A percentile compares a stretch with the other conserved stretches of the same genome.
Evolutionary conservation across 2,888 invertebrate genomes (phyloP).

Genomic region (Mermis nigrescens): DNA sequence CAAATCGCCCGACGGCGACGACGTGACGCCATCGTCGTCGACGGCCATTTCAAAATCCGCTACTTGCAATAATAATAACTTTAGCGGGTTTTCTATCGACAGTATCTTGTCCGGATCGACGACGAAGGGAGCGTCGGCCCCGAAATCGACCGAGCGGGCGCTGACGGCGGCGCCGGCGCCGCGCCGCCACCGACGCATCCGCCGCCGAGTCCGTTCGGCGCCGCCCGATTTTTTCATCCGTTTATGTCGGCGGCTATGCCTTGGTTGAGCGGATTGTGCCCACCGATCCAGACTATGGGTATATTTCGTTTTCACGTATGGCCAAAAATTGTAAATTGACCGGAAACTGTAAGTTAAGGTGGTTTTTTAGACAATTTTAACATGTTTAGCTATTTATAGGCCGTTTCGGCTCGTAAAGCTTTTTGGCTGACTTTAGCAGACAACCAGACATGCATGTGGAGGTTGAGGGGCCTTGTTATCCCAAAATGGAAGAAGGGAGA

Average conservation of each 20-base stretch:
- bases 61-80: no score
- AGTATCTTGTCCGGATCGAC: constrained; percentile 7
- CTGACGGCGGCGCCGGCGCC: not conserved
- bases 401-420: no score
- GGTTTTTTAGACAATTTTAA: no score
- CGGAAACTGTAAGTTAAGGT: no score
- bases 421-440: no score
- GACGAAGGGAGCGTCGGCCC: not conserved
- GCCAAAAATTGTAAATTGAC: not conserved
- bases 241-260: not conserved
- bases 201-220: not conserved
- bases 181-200: not conserved
- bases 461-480: no score
- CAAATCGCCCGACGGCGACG: not conserved
- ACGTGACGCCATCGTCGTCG: not conserved
- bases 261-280: not conserved
- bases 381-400: no score
- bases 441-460: no score
- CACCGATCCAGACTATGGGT: constrained; percentile 5
- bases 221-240: not conserved
- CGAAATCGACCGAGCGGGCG: not conserved
- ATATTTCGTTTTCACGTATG: not conserved
- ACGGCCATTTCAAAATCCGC: not conserved
- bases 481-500: no score
- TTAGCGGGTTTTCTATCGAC: constrained; percentile 11